Conservation (phyloP, 1,140 invertebrate species). For the Pomacea maculata region DNA sequence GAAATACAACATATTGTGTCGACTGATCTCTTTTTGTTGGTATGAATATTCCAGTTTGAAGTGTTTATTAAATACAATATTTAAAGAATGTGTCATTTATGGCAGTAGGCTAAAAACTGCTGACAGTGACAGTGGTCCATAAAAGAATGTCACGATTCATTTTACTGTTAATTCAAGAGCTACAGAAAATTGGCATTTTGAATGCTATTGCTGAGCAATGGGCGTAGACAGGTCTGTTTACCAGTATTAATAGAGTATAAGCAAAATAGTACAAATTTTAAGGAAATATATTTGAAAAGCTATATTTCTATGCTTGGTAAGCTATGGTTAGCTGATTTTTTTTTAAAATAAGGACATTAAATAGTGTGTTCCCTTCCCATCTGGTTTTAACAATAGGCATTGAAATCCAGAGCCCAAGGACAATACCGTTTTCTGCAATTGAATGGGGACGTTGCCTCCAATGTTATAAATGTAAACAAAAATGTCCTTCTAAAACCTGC, state of each 20-base stretch:
- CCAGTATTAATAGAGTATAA: not conserved
- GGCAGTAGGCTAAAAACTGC: too few relatives aligned
- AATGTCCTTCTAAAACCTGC: not conserved
- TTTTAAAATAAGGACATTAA: not conserved
- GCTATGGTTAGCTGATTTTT: not conserved
- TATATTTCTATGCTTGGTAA: not conserved
- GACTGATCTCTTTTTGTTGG: too few relatives aligned
- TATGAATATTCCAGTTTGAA: too few relatives aligned
- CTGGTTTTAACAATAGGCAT: not conserved
- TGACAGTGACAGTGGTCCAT: too few relatives aligned
- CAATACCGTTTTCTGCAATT: slow-evolving; percentile 13
- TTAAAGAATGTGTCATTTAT: too few relatives aligned
- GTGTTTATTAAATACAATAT: too few relatives aligned
- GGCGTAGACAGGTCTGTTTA: not conserved
- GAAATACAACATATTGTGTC: too few relatives aligned
- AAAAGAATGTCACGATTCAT: too few relatives aligned
- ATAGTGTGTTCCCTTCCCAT: not conserved
- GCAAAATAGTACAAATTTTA: not conserved
- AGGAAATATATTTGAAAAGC: not conserved
- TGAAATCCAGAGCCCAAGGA: not conserved
- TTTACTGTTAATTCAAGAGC: too few relatives aligned
- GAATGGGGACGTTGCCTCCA: not conserved
- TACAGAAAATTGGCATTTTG: too few relatives aligned
- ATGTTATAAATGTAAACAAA: slow-evolving; percentile 9
- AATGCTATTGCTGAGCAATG: not conserved